These are phyloP conservation scores for Ophion obscuratus DNA, from an alignment of 2,888 invertebrate species.

Conservation along the genomic window DNA sequence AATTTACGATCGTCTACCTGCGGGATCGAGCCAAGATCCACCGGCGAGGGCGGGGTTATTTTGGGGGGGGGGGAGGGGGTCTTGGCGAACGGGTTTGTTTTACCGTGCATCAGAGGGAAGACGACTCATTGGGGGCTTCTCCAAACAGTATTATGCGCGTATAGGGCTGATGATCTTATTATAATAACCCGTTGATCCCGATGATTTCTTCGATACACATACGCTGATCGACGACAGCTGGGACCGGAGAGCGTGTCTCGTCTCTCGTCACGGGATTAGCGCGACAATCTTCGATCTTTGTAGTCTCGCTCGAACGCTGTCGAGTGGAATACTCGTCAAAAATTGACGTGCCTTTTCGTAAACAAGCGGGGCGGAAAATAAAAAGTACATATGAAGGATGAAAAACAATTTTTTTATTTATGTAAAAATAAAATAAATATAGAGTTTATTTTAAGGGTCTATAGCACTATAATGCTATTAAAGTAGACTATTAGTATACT, in stretches of 20 bases:
- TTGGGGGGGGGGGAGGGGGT: neutral
- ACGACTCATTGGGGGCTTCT: constrained; percentile 32
- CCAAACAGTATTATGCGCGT: constrained; percentile 39
- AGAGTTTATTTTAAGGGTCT: no score
- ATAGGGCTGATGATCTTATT: constrained; percentile 30
- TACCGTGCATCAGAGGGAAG: constrained; percentile 16
- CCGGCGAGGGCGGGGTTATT: neutral
- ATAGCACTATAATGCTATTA: no score
- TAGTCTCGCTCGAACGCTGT: neutral
- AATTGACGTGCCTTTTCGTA: neutral
- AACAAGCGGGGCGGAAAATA: neutral
- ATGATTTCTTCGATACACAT: constrained; percentile 36
- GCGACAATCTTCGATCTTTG: constrained; percentile 17
- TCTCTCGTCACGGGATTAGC: constrained; percentile 21
- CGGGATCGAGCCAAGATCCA: constrained; percentile 55
- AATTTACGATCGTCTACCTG: constrained; percentile 65
- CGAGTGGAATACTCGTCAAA: constrained; percentile 4
- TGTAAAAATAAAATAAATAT: no score
- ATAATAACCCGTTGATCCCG: constrained; percentile 15
- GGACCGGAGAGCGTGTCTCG: constrained; percentile 3
- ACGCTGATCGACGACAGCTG: constrained; percentile 49
- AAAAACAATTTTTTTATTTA: neutral
- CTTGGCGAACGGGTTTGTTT: constrained; percentile 48
- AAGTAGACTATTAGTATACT: no score
- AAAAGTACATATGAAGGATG: neutral